phyloP scores from a whole-genome alignment of 2,888 invertebrate species.

The Drosophila infuscata region DNA sequence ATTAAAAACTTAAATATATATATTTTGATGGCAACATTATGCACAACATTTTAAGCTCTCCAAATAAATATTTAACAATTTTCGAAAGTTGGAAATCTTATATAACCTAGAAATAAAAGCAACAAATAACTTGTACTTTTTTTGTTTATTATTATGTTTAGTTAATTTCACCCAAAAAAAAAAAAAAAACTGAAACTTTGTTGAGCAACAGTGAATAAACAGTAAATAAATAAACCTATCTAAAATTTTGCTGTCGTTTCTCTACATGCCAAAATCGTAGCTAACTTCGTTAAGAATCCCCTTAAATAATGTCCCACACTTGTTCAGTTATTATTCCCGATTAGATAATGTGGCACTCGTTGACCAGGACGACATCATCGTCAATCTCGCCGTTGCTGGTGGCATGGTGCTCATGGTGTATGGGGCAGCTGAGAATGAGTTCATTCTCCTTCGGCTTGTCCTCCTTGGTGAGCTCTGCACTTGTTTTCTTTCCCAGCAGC shows the following conservation, averaged over 20 bases:
- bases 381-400: conserved; percentile 53
- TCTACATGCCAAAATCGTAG: not conserved
- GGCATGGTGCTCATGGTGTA: conserved; percentile 66
- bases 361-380: conserved; percentile 60
- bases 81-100: not conserved
- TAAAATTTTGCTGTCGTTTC: conserved; percentile 30
- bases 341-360: conserved; percentile 64
- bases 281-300: not conserved
- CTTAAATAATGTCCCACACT: not conserved
- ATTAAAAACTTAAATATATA: not conserved
- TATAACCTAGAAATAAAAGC: not conserved
- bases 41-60: not conserved
- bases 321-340: not conserved
- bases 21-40: not conserved
- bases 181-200: conserved; percentile 22
- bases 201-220: conserved; percentile 13
- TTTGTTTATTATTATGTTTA: not conserved
- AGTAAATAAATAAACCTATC: conserved; percentile 35
- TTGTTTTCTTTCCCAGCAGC: conserved; percentile 12
- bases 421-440: conserved; percentile 60
- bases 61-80: not conserved
- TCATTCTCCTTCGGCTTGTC: conserved; percentile 48
- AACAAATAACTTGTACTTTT: not conserved
- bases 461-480: conserved; percentile 18
- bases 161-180: not conserved